These are phyloP conservation scores for Cantharis lateralis DNA, from an alignment of 2,888 invertebrate species.

Conservation along the genomic window DNA sequence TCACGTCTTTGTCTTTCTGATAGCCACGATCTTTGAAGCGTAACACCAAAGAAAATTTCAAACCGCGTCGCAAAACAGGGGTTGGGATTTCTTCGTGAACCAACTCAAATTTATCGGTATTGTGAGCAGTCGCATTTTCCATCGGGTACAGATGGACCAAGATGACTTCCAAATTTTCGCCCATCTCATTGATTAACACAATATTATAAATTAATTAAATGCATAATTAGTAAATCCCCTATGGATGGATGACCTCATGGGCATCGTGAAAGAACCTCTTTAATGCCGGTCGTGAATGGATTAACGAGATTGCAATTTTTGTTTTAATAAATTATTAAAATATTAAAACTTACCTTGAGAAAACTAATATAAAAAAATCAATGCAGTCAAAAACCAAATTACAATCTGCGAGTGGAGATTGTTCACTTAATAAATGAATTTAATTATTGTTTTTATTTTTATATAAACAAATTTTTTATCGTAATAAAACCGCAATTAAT, in stretches of 20 bases:
- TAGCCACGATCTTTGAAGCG: slow-evolving; percentile 65
- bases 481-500: slow-evolving; percentile 5
- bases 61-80: slow-evolving; percentile 73
- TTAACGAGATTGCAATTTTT: too few species aligned
- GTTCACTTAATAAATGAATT: background rate
- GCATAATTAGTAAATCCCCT: too few species aligned
- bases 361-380: background rate
- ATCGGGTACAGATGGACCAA: slow-evolving; percentile 67
- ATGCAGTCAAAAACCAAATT: background rate
- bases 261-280: too few species aligned
- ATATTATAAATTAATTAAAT: too few species aligned
- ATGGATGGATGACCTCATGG: too few species aligned
- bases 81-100: slow-evolving; percentile 66
- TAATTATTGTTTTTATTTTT: background rate
- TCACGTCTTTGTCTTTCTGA: slow-evolving; percentile 64
- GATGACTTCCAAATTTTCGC: slow-evolving; percentile 57
- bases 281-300: too few species aligned
- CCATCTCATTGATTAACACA: slow-evolving; percentile 4
- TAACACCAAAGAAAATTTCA: slow-evolving; percentile 71
- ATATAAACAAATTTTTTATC: background rate
- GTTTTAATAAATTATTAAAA: too few species aligned
- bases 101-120: slow-evolving; percentile 71
- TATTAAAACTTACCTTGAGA: too few species aligned
- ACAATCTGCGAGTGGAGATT: background rate
- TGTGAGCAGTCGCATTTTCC: slow-evolving; percentile 72